Evolutionary conservation across 2,113 vertebrate species (phyloP).

Genomic region (Protobothrops mucrosquamatus): DNA sequence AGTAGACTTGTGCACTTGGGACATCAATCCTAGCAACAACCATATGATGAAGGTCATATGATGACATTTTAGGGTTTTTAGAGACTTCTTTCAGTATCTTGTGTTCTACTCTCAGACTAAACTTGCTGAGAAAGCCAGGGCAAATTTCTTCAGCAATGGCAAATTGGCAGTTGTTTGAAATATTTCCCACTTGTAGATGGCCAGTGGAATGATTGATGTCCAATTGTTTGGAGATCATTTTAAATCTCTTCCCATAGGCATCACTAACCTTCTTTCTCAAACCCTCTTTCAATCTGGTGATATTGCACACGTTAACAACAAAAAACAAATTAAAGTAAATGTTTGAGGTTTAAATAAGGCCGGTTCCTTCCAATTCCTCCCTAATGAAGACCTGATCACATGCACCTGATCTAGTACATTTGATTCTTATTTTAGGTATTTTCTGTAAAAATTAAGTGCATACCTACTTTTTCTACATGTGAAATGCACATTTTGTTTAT

Average conservation of each 20-base stretch:
- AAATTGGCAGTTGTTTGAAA: neutral
- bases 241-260: neutral
- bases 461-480: neutral
- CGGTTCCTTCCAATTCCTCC: neutral
- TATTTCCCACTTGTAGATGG: neutral
- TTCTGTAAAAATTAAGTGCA: neutral
- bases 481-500: neutral
- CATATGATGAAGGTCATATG: neutral
- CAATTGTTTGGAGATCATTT: neutral
- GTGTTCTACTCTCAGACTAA: neutral
- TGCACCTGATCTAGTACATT: neutral
- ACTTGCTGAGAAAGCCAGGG: neutral
- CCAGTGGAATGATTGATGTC: neutral
- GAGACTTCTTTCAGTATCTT: neutral
- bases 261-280: neutral
- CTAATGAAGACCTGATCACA: neutral
- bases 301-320: neutral
- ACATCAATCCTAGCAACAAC: neutral
- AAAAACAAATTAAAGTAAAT: neutral
- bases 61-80: neutral
- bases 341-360: neutral
- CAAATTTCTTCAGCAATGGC: neutral
- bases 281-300: neutral
- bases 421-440: neutral
- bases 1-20: neutral